Evolutionary conservation across 2,113 vertebrate genomes (phyloP).

Genomic region (Takifugu bimaculatus): DNA sequence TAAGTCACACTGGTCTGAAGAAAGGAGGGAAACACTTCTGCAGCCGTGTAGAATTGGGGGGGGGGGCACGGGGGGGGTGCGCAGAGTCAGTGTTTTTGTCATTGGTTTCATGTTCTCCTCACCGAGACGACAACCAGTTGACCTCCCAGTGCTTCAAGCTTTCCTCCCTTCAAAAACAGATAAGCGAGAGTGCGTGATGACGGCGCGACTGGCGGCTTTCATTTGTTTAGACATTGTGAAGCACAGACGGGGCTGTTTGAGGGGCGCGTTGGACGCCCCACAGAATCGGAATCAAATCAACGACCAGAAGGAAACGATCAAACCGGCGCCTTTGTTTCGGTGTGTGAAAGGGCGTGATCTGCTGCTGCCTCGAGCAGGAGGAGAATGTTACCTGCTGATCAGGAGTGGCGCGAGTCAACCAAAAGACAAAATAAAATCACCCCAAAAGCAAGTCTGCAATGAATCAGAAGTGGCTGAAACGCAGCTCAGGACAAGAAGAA

Average conservation of each 20-base stretch:
- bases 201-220: constrained; percentile 31
- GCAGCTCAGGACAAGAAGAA: too few species aligned
- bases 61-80: constrained; percentile 27
- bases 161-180: constrained; percentile 78
- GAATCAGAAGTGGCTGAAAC: too few species aligned
- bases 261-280: constrained; percentile 28
- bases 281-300: background rate
- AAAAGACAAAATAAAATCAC: too few species aligned
- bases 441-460: too few species aligned
- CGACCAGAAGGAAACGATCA: background rate
- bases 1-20: constrained; percentile 27
- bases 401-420: too few species aligned
- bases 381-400: too few species aligned
- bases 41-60: constrained; percentile 32
- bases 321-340: too few species aligned
- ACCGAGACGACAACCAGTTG: constrained; percentile 78
- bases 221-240: constrained; percentile 19
- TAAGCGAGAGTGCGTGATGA: constrained; percentile 56
- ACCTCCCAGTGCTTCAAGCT: constrained; percentile 79
- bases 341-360: too few species aligned
- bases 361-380: too few species aligned
- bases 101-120: constrained; percentile 57
- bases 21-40: constrained; percentile 21
- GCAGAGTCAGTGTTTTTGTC: constrained; percentile 36
- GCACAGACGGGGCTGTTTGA: background rate